phyloP scores from a whole-genome alignment of 2,797 vertebrate species.

The Pipistrellus kuhlii region DNA sequence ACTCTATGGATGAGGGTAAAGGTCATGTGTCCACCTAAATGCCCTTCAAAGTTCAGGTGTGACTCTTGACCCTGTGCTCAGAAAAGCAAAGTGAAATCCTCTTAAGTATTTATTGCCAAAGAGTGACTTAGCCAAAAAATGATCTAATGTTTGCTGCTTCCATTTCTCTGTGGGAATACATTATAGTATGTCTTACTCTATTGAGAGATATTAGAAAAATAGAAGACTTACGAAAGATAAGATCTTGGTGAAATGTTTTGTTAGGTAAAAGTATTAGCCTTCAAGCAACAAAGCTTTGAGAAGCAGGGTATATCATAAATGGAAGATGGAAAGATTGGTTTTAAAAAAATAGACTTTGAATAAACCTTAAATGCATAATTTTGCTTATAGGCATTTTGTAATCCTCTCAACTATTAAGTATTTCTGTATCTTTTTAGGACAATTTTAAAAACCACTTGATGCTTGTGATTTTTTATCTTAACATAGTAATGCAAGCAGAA shows the following conservation, averaged over 20 bases:
- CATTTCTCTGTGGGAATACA: not conserved
- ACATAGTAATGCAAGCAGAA: not conserved
- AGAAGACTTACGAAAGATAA: not conserved
- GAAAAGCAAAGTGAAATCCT: not conserved
- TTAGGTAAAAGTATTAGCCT: conserved; percentile 20
- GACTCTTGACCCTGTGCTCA: not conserved
- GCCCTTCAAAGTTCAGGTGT: not conserved
- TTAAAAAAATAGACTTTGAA: not conserved
- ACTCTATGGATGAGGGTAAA: not conserved
- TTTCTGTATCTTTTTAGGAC: conserved; percentile 3
- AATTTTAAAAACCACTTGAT: conserved; percentile 35
- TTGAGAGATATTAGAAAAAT: conserved; percentile 50
- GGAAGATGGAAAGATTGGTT: not conserved
- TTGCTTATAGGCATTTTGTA: not conserved
- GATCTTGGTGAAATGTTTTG: conserved; percentile 2
- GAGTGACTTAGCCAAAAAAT: not conserved
- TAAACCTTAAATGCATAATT: not conserved
- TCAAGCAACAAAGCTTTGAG: conserved; percentile 18
- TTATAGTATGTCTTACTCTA: not conserved
- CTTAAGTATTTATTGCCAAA: not conserved
- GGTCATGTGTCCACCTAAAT: not conserved
- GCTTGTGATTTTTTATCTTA: conserved; percentile 43
- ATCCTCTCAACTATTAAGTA: not conserved
- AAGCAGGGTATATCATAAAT: not conserved
- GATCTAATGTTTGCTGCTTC: not conserved